Evolutionary conservation across 2,113 vertebrate genomes (phyloP).

Genomic region (Pica pica): DNA sequence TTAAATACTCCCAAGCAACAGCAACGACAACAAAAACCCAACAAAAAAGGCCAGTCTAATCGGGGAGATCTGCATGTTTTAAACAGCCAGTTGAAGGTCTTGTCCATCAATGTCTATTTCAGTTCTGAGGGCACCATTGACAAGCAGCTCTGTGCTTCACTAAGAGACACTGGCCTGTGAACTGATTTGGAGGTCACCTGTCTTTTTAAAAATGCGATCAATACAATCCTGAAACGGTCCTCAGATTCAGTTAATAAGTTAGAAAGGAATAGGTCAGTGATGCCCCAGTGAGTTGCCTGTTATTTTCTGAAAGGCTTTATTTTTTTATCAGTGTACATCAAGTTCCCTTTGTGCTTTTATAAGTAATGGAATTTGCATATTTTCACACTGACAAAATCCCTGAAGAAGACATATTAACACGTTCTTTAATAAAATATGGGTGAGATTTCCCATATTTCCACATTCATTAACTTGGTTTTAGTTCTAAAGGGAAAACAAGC

Average conservation of each 20-base stretch:
- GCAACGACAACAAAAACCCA: background rate
- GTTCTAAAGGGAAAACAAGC: background rate
- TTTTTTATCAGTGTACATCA: background rate
- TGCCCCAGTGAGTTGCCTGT: conserved; percentile 17
- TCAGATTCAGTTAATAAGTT: conserved; percentile 61
- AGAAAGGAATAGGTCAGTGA: conserved; percentile 54
- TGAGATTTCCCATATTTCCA: background rate
- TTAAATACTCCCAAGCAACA: background rate
- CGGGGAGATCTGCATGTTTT: conserved; percentile 18
- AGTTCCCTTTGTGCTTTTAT: background rate
- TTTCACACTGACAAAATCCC: background rate
- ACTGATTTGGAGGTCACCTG: conserved; percentile 66
- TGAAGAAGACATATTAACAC: background rate
- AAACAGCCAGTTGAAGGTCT: conserved; percentile 37
- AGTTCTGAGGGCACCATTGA: conserved; percentile 49
- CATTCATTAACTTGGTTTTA: background rate
- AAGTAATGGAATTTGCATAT: background rate
- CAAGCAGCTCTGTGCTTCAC: conserved; percentile 3
- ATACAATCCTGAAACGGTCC: conserved; percentile 49
- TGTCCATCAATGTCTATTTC: conserved; percentile 65
- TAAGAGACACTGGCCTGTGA: conserved; percentile 46
- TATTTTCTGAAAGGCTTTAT: conserved; percentile 12
- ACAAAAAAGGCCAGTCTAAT: background rate
- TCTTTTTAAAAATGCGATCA: conserved; percentile 67
- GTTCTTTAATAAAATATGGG: background rate